phyloP scores from a whole-genome alignment of 2,113 vertebrate genomes.

The Calyptommatus sinebrachiatus region DNA sequence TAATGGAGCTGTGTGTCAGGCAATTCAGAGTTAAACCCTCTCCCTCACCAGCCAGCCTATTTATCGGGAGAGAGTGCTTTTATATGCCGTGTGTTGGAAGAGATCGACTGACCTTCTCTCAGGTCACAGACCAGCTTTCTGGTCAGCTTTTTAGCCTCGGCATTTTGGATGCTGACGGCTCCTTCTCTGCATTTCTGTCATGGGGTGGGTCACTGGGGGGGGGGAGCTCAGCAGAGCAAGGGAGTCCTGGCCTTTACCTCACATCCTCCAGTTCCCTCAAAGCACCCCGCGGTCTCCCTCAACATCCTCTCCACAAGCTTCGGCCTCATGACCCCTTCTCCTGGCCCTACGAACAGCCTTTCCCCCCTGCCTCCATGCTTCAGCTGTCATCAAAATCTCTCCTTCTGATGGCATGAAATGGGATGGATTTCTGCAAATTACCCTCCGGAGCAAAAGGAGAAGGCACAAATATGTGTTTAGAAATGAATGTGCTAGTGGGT shows the following conservation, averaged over 20 bases:
- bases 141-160: background rate
- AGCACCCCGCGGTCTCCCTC: background rate
- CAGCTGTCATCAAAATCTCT: background rate
- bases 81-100: background rate
- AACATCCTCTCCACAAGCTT: fast-evolving
- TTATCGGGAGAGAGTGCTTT: background rate
- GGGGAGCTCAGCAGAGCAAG: constrained; percentile 20
- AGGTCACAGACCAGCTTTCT: background rate
- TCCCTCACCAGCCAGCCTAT: constrained; percentile 32
- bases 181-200: constrained; percentile 19
- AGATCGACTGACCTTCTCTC: constrained; percentile 1
- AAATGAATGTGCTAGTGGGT: background rate
- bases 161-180: background rate
- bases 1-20: constrained; percentile 34
- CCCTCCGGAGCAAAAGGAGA: background rate
- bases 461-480: constrained; percentile 1
- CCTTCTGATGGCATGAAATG: background rate
- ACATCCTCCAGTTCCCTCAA: fast-evolving
- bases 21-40: constrained; percentile 47
- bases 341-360: fast-evolving
- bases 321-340: background rate
- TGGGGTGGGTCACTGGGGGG: background rate
- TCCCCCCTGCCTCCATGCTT: background rate
- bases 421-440: constrained; percentile 4
- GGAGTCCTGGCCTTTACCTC: background rate